phyloP scores from a whole-genome alignment of 2,888 invertebrate species.

The Masnerella sp. region DNA sequence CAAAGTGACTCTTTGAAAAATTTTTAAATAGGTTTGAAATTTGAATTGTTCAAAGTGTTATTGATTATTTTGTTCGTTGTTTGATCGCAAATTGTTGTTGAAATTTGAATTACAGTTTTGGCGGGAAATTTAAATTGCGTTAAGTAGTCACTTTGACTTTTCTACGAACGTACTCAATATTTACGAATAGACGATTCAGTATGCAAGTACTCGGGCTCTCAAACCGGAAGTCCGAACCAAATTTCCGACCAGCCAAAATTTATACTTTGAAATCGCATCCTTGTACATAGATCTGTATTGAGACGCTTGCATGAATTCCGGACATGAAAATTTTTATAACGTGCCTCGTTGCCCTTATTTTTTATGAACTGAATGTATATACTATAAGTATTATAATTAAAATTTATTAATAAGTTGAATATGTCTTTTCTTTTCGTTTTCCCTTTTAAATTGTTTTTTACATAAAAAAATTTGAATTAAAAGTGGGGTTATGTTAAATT shows the following conservation, averaged over 20 bases:
- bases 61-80: no score
- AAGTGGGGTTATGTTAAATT: no score
- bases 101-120: no score
- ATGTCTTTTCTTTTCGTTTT: constrained; percentile 1
- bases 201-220: constrained; percentile 18
- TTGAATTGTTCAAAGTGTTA: no score
- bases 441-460: neutral
- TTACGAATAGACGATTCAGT: constrained; percentile 20
- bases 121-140: constrained; percentile 22
- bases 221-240: neutral
- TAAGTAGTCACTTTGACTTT: neutral
- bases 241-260: constrained; percentile 16
- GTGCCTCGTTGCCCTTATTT: constrained; percentile 61
- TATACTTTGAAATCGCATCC: constrained; percentile 22
- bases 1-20: neutral
- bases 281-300: constrained; percentile 59
- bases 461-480: no score
- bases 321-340: constrained; percentile 48
- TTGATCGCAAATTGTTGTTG: no score
- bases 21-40: no score
- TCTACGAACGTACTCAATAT: neutral
- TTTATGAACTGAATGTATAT: constrained; percentile 73
- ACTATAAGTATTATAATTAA: constrained; percentile 72
- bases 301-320: constrained; percentile 47
- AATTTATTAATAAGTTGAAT: constrained; percentile 57